Evolutionary conservation across 2,113 vertebrate species (phyloP).

Genomic region (Bubo bubo): DNA sequence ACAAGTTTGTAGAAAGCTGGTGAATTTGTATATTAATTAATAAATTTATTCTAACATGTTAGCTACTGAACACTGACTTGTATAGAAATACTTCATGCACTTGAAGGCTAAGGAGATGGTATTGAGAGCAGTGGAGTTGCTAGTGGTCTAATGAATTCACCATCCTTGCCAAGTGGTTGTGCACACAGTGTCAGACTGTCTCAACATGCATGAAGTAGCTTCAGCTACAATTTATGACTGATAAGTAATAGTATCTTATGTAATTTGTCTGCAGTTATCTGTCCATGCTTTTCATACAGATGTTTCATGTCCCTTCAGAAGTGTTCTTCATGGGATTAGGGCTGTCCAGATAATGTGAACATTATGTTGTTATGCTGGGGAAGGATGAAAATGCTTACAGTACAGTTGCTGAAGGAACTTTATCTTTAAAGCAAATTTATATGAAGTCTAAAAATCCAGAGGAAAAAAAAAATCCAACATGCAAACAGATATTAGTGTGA

Average conservation of each 20-base stretch:
- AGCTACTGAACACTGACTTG: not conserved
- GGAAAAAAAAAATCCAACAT: not conserved
- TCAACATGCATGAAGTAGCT: not conserved
- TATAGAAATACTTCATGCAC: not conserved
- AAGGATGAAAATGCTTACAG: not conserved
- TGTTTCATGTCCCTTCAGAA: not conserved
- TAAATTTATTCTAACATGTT: not conserved
- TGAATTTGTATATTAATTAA: not conserved
- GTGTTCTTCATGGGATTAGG: rapidly evolving
- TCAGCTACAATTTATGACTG: not conserved
- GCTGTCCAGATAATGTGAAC: not conserved
- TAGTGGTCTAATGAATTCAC: not conserved
- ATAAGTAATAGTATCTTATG: not conserved
- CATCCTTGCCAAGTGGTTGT: not conserved
- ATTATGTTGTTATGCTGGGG: rapidly evolving
- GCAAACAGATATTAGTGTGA: not conserved
- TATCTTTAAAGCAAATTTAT: not conserved
- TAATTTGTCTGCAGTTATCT: not conserved
- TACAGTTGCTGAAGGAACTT: not conserved
- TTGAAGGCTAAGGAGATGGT: not conserved
- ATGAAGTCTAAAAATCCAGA: not conserved
- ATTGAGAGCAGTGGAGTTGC: not conserved
- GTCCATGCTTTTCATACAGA: not conserved
- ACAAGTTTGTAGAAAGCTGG: not conserved
- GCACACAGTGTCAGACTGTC: not conserved